Conservation (phyloP, 2,797 vertebrate genomes). For the Ibycter americanus region DNA sequence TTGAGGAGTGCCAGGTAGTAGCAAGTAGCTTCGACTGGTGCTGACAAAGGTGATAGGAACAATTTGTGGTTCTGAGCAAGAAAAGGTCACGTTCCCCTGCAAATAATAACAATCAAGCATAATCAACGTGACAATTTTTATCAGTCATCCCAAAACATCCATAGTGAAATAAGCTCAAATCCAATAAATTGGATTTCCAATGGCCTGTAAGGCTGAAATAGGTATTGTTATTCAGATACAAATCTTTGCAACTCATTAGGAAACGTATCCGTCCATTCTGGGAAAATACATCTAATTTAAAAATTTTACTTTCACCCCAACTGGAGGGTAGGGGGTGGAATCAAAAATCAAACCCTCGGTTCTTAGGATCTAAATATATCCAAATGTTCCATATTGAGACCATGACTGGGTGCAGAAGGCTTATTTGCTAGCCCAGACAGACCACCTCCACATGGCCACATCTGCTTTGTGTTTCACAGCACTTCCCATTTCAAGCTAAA, state of each 20-base stretch:
- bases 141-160: neutral
- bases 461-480: neutral
- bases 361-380: neutral
- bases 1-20: conserved; percentile 81
- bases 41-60: conserved; percentile 91
- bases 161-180: neutral
- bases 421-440: neutral
- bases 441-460: neutral
- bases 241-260: neutral
- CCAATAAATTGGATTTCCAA: neutral
- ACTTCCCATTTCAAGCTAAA: neutral
- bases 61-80: conserved; percentile 89
- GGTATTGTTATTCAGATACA: neutral
- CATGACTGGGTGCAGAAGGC: neutral
- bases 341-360: neutral
- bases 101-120: conserved; percentile 49
- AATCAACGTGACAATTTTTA: neutral
- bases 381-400: neutral
- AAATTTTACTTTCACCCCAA: neutral
- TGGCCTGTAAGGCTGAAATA: neutral
- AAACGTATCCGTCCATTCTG: neutral
- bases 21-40: conserved; percentile 87
- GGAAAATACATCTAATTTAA: neutral
- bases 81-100: conserved; percentile 97
- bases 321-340: too few relatives aligned